Conservation (phyloP, 2,113 vertebrate genomes). For the Pelecanus crispus region DNA sequence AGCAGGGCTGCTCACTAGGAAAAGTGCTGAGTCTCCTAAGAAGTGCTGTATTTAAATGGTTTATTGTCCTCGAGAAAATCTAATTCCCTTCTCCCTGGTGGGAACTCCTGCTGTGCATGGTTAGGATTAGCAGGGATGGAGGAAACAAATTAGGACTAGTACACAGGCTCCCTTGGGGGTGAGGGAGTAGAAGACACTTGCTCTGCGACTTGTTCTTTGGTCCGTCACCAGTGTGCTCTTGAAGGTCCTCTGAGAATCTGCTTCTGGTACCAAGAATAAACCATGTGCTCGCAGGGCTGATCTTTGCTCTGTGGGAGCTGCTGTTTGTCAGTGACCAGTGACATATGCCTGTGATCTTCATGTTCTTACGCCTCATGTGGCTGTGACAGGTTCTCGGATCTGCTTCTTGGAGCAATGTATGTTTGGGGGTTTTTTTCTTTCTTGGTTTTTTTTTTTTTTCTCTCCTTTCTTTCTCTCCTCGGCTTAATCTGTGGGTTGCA, state of each 20-base stretch:
- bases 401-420: neutral
- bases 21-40: neutral
- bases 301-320: neutral
- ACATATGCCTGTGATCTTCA: fast-evolving
- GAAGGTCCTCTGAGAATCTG: neutral
- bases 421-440: neutral
- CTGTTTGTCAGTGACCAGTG: neutral
- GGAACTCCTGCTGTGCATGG: neutral
- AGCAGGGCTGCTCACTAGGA: neutral
- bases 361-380: neutral
- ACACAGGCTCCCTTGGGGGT: neutral
- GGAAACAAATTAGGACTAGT: neutral
- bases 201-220: neutral
- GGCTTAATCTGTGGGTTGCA: constrained; percentile 3
- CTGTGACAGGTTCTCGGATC: neutral
- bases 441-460: no score
- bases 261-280: neutral
- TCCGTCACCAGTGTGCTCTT: neutral
- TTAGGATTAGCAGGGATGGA: neutral
- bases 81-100: neutral
- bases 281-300: neutral
- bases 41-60: neutral
- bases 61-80: neutral
- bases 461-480: neutral
- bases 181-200: neutral